A percentile compares a stretch with the other conserved stretches of the same genome.
Evolutionary conservation across 2,113 vertebrate species (phyloP).

Genomic region (Turnix velox): DNA sequence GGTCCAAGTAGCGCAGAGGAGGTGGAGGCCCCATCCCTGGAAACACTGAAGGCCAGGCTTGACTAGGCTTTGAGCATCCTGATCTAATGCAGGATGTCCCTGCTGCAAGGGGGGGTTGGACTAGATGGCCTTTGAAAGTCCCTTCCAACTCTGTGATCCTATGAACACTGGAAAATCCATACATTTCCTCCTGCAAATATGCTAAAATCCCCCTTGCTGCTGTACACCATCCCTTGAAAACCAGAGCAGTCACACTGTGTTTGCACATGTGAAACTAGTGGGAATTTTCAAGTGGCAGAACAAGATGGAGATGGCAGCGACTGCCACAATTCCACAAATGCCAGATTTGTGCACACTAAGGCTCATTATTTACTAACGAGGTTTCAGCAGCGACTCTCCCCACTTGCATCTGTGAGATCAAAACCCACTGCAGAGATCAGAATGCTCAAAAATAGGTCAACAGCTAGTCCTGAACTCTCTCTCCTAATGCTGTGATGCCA

Average conservation of each 20-base stretch:
- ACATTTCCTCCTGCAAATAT: neutral
- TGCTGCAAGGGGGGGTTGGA: too few relatives aligned
- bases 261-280: neutral
- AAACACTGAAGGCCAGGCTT: too few relatives aligned
- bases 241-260: neutral
- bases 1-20: too few relatives aligned
- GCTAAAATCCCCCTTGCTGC: neutral
- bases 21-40: too few relatives aligned
- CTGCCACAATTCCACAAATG: too few relatives aligned
- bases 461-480: neutral
- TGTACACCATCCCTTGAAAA: neutral
- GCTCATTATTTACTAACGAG: neutral
- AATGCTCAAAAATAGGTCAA: neutral
- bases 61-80: too few relatives aligned
- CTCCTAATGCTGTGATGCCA: rapidly evolving
- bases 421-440: neutral
- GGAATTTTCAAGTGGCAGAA: neutral
- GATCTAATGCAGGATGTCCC: too few relatives aligned
- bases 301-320: neutral
- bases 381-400: neutral
- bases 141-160: too few relatives aligned
- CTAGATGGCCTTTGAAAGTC: too few relatives aligned
- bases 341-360: neutral
- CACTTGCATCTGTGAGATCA: neutral
- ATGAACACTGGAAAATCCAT: neutral